These are phyloP conservation scores for Penaeus chinensis DNA, from an alignment of 1,140 invertebrate species.

Conservation along the genomic window DNA sequence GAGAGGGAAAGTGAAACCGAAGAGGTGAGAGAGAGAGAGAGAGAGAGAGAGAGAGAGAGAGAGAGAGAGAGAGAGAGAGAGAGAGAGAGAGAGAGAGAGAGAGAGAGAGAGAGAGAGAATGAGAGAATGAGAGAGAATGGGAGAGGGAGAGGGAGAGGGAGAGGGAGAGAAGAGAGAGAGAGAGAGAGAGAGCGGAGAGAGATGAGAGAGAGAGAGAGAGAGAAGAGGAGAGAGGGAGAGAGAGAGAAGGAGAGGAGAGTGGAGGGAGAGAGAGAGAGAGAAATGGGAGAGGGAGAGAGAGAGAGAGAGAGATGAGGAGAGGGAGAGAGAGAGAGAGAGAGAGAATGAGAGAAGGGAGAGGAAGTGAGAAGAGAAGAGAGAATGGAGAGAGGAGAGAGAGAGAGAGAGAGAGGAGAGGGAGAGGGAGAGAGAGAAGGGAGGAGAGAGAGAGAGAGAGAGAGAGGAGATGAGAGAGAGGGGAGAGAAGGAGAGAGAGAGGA, in stretches of 20 bases:
- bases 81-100: not conserved
- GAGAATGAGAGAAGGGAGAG: not conserved
- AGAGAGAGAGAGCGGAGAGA: too few relatives aligned
- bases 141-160: too few relatives aligned
- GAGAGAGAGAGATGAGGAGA: too few relatives aligned
- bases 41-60: not conserved
- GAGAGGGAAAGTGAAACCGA: constrained; percentile 41
- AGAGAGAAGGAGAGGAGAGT: too few relatives aligned
- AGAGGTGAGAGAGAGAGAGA: not conserved
- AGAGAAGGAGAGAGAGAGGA: not conserved
- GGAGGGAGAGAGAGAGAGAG: not conserved
- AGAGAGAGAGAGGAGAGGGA: too few relatives aligned
- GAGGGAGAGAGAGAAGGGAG: not conserved
- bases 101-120: not conserved
- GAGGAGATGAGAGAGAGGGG: constrained; percentile 46
- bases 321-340: too few relatives aligned
- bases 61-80: not conserved
- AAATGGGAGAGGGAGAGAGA: not conserved
- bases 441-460: not conserved
- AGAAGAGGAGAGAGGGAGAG: too few relatives aligned
- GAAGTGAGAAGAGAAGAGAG: too few relatives aligned
- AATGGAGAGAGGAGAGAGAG: too few relatives aligned
- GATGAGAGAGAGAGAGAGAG: too few relatives aligned
- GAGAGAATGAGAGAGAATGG: not conserved
- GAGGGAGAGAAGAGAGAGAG: too few relatives aligned